phyloP scores from a whole-genome alignment of 2,113 vertebrate genomes.

The Chlamydotis undulata region DNA sequence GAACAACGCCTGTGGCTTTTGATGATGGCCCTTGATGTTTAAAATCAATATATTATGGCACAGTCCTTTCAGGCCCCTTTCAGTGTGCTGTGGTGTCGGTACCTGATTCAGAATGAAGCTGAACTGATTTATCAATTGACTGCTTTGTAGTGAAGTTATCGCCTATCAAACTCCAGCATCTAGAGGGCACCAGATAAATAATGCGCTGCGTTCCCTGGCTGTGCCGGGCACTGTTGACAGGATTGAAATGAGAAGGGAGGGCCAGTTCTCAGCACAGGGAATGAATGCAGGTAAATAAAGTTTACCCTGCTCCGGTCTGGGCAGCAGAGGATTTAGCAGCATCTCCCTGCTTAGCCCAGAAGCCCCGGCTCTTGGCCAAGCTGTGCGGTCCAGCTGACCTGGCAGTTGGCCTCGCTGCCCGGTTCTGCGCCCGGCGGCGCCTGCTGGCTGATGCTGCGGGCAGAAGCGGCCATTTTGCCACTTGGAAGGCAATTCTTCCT shows the following conservation, averaged over 20 bases:
- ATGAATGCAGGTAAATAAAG: neutral
- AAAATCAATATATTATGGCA: conserved; percentile 24
- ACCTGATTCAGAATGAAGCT: conserved; percentile 1
- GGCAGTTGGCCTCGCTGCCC: neutral
- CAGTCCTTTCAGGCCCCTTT: neutral
- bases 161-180: conserved; percentile 56
- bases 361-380: neutral
- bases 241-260: neutral
- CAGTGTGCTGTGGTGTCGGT: neutral
- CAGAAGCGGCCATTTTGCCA: rapidly evolving
- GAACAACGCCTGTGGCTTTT: conserved; percentile 41
- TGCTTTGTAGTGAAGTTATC: conserved; percentile 68
- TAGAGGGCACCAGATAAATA: conserved; percentile 56
- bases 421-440: neutral
- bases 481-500: neutral
- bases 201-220: conserved; percentile 38
- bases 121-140: conserved; percentile 47
- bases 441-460: neutral
- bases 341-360: neutral
- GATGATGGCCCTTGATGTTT: conserved; percentile 33
- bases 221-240: neutral
- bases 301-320: neutral
- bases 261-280: neutral
- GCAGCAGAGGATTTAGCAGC: neutral
- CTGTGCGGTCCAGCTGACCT: neutral